phyloP scores from a whole-genome alignment of 2,888 invertebrate species.

The Drosophila multiciliata region DNA sequence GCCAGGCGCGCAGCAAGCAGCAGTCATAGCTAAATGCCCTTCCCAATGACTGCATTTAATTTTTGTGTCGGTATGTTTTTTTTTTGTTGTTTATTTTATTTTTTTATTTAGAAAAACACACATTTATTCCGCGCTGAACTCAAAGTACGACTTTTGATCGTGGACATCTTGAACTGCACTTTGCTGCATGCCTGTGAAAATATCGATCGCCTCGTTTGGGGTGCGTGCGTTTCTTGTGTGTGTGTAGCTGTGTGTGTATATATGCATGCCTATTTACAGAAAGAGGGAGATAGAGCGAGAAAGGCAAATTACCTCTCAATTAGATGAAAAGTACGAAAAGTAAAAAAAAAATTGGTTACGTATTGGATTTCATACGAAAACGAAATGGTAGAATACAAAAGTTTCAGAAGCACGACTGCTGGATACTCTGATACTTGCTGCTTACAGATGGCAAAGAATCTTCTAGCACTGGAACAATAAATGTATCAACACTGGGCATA shows the following conservation, averaged over 20 bases:
- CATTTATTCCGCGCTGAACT: constrained; percentile 11
- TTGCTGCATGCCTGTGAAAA: constrained; percentile 75
- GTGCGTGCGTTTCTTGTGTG: constrained; percentile 42
- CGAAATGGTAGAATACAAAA: background rate
- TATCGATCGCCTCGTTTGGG: constrained; percentile 74
- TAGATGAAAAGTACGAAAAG: background rate
- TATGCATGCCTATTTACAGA: background rate
- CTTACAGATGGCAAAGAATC: background rate
- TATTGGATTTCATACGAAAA: background rate
- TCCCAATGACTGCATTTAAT: constrained; percentile 27
- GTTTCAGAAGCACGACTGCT: background rate
- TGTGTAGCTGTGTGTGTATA: constrained; percentile 2
- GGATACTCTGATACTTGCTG: background rate
- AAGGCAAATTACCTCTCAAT: constrained; percentile 2
- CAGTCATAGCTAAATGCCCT: constrained; percentile 40
- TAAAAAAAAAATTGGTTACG: background rate
- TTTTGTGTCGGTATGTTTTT: constrained; percentile 16
- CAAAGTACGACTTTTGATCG: constrained; percentile 35
- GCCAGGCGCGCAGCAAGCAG: constrained; percentile 74
- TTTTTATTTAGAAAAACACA: constrained; percentile 37
- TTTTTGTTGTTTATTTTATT: constrained; percentile 14
- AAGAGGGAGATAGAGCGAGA: background rate
- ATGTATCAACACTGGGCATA: background rate
- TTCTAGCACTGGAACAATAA: background rate
- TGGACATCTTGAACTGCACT: constrained; percentile 26